phyloP scores from a whole-genome alignment of 2,888 invertebrate species.

The Polymixis lichenea region DNA sequence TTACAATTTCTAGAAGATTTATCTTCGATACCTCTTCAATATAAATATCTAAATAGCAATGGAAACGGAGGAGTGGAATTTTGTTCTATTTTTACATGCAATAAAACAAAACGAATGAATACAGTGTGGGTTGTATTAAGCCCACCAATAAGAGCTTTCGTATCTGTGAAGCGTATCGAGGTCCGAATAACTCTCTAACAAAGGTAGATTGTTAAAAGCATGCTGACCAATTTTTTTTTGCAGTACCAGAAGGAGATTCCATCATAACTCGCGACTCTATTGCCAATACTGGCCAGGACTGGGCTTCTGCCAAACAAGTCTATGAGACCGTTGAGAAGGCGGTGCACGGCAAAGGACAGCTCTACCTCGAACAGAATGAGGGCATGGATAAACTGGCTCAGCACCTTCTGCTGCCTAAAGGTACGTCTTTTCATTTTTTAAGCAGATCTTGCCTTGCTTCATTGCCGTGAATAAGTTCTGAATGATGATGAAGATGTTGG shows the following conservation, averaged over 20 bases:
- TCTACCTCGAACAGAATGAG: conserved; percentile 85
- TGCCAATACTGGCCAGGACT: conserved; percentile 91
- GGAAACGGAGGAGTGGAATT: background rate
- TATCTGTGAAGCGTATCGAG: background rate
- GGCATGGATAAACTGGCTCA: conserved; percentile 91
- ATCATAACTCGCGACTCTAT: conserved; percentile 90
- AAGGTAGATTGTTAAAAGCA: background rate
- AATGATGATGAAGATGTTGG: background rate
- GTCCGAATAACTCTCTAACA: background rate
- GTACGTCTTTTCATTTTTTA: conserved; percentile 68
- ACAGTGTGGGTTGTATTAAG: background rate
- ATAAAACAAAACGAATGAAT: background rate
- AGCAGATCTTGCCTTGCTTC: background rate
- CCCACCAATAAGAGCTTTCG: background rate
- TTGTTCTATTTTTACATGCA: background rate
- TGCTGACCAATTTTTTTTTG: conserved; percentile 37
- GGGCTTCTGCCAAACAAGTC: conserved; percentile 81
- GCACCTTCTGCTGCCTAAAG: conserved; percentile 92
- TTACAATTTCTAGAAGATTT: too few species aligned
- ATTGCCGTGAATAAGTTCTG: background rate
- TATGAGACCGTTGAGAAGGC: conserved; percentile 87
- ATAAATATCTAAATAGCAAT: background rate
- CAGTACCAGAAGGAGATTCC: conserved; percentile 85
- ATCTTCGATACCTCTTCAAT: background rate
- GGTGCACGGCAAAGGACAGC: conserved; percentile 84